Percentiles rank a stretch among this genome's conserved stretches.
Evolutionary conservation across 2,888 invertebrate genomes (phyloP).

Genomic region (Ochropleura plecta): DNA sequence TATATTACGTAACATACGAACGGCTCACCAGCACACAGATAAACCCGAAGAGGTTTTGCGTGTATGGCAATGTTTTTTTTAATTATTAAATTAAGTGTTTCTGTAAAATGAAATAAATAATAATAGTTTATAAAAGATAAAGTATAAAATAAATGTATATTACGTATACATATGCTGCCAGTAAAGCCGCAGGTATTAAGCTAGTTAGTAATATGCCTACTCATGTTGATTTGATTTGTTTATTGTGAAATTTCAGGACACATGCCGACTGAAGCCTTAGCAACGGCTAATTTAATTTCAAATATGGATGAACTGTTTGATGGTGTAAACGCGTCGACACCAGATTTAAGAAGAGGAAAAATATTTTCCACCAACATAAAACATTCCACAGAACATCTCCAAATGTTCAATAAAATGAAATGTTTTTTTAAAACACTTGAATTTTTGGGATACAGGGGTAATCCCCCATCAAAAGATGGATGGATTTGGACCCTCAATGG

Average conservation of each 20-base stretch:
- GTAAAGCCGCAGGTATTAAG: background rate
- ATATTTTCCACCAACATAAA: background rate
- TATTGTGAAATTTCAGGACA: conserved; percentile 23
- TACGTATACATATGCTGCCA: too few species aligned
- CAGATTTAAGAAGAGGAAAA: conserved; percentile 12
- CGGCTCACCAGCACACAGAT: too few species aligned
- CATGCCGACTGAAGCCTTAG: conserved; percentile 5
- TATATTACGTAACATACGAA: too few species aligned
- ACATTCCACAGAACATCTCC: background rate
- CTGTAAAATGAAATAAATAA: too few species aligned
- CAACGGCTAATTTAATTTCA: background rate
- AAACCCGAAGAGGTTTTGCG: too few species aligned
- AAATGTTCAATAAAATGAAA: conserved; percentile 3
- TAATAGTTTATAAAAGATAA: too few species aligned
- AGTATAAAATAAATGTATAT: too few species aligned
- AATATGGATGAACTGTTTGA: conserved; percentile 11
- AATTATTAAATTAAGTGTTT: too few species aligned
- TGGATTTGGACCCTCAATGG: conserved; percentile 64
- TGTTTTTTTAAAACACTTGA: background rate
- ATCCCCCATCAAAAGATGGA: conserved; percentile 62
- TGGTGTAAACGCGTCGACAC: conserved; percentile 6
- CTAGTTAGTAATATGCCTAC: conserved; percentile 2
- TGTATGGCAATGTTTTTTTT: too few species aligned
- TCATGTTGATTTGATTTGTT: background rate
- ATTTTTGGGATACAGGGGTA: conserved; percentile 47